Percentiles rank a stretch among this genome's conserved stretches.
These are phyloP conservation scores for Nipponacmea schrenckii DNA, from an alignment of 2,888 invertebrate genomes.

Conservation along the genomic window DNA sequence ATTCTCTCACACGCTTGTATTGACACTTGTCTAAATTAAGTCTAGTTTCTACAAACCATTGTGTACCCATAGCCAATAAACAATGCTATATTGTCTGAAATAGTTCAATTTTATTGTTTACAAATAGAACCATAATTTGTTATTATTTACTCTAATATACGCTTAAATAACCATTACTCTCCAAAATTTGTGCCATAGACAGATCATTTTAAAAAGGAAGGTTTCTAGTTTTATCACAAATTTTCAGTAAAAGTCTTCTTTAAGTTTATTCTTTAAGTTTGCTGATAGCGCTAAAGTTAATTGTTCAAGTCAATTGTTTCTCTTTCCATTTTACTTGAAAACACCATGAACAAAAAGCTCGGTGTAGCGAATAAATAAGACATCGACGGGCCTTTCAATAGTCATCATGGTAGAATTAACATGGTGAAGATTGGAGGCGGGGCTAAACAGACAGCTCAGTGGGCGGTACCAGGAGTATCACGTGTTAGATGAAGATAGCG, in stretches of 20 bases:
- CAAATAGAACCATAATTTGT: no score
- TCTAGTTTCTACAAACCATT: neutral
- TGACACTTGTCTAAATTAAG: slow-evolving; percentile 1
- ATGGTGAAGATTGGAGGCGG: neutral
- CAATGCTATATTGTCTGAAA: slow-evolving; percentile 4
- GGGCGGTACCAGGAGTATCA: neutral
- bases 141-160: no score
- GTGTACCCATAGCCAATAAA: neutral
- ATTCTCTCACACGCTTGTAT: slow-evolving; percentile 3
- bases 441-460: neutral
- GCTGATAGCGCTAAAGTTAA: neutral
- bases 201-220: no score
- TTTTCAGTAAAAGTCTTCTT: no score
- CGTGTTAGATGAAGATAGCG: slow-evolving; percentile 2
- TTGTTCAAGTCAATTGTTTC: neutral
- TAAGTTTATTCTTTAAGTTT: no score
- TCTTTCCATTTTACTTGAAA: slow-evolving; percentile 6
- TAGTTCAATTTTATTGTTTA: neutral
- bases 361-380: neutral
- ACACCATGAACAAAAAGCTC: neutral
- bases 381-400: neutral
- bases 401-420: neutral
- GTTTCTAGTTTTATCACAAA: no score
- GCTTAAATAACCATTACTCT: no score
- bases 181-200: no score